Evolutionary conservation across 2,113 vertebrate species (phyloP).

Genomic region (Calyptomena viridis): DNA sequence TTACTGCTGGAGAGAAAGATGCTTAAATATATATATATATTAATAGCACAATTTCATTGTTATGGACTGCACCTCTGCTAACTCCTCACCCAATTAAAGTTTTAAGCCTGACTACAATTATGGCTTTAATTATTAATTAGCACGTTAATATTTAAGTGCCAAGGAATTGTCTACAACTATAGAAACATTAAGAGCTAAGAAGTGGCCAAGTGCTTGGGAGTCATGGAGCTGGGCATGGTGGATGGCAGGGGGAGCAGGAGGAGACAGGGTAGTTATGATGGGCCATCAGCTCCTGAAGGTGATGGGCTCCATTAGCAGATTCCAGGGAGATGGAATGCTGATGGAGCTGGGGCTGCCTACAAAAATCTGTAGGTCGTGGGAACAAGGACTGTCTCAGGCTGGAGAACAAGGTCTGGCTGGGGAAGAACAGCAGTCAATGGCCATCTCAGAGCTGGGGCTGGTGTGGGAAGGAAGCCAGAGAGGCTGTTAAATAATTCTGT

Average conservation of each 20-base stretch:
- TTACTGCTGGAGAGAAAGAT: not conserved
- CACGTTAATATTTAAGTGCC: not conserved
- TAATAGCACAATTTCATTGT: not conserved
- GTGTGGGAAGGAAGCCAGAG: not conserved
- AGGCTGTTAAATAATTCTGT: not conserved
- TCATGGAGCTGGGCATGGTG: not conserved
- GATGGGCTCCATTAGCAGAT: not conserved
- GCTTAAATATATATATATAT: not conserved
- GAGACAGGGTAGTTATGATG: not conserved
- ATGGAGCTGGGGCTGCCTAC: not conserved
- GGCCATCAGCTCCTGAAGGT: not conserved
- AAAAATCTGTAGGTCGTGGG: not conserved
- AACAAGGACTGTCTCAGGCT: not conserved
- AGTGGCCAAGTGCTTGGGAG: not conserved
- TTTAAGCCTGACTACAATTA: not conserved
- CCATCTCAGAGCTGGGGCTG: not conserved
- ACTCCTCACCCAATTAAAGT: not conserved
- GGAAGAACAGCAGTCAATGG: not conserved
- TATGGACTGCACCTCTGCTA: not conserved
- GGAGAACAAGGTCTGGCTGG: conserved; percentile 1
- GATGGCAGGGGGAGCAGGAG: not conserved
- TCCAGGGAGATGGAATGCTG: not conserved
- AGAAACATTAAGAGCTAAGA: not conserved
- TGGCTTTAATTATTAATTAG: conserved; percentile 34
- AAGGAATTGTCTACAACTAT: not conserved